Percentiles rank a stretch among this genome's conserved stretches.
Conservation (phyloP, 1,140 invertebrate genomes). For the Coptotermes formosanus region DNA sequence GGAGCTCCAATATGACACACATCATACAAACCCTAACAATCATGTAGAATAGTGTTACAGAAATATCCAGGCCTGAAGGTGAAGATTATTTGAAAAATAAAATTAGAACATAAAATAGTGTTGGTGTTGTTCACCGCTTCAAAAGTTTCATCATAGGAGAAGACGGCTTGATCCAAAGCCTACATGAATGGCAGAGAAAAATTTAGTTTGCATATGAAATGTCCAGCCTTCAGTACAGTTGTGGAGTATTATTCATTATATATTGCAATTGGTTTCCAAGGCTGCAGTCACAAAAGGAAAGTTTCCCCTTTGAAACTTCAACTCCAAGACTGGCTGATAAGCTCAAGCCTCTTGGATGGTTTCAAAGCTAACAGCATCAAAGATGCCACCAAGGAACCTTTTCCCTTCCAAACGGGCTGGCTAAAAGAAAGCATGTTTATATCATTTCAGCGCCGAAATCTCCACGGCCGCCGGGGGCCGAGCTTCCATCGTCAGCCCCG, state of each 20-base stretch:
- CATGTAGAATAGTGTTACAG: background rate
- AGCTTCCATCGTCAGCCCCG: conserved; percentile 34
- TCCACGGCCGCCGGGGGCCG: conserved; percentile 32
- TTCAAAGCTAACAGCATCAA: no score
- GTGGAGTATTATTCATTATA: conserved; percentile 1
- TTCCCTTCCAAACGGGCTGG: background rate
- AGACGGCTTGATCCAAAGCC: background rate
- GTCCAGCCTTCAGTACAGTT: conserved; percentile 2
- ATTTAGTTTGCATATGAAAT: background rate
- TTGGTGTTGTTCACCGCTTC: conserved; percentile 5
- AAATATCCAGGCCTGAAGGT: conserved; percentile 17
- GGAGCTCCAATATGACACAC: background rate
- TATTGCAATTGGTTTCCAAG: conserved; percentile 6
- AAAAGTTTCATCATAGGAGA: background rate
- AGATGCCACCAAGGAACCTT: background rate
- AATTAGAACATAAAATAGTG: background rate
- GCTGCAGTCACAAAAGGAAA: background rate
- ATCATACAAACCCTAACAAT: background rate
- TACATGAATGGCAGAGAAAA: background rate
- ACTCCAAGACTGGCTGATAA: background rate
- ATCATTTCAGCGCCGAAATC: conserved; percentile 27
- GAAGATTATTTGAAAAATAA: background rate
- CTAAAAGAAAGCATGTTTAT: background rate
- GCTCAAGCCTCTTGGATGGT: background rate
- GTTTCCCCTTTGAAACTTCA: background rate